These are phyloP conservation scores for Oncorhynchus tshawytscha DNA, from an alignment of 2,113 vertebrate genomes.

Conservation along the genomic window DNA sequence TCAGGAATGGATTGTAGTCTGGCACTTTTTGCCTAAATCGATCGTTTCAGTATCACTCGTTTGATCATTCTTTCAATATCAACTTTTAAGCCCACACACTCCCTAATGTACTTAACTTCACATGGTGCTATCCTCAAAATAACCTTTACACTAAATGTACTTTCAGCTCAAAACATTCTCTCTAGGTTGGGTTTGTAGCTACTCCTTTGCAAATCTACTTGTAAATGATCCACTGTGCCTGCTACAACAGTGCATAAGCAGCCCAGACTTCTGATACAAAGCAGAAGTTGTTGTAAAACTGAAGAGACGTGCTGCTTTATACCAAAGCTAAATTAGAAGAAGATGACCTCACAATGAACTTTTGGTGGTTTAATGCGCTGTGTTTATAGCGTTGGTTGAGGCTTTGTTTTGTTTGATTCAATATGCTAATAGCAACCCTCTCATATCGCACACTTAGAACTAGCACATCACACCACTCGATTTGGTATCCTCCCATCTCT, in stretches of 20 bases:
- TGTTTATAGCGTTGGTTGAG: slow-evolving; percentile 65
- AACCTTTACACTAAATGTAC: background rate
- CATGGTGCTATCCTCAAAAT: background rate
- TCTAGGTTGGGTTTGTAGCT: background rate
- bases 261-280: slow-evolving; percentile 36
- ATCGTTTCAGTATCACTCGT: no score
- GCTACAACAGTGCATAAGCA: background rate
- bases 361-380: slow-evolving; percentile 61
- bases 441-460: slow-evolving; percentile 53
- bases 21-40: no score
- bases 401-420: slow-evolving; percentile 69
- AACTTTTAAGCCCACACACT: no score
- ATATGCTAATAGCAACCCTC: slow-evolving; percentile 63
- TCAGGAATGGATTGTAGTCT: no score
- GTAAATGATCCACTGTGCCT: slow-evolving; percentile 43
- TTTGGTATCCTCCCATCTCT: slow-evolving; percentile 16
- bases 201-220: slow-evolving; percentile 20
- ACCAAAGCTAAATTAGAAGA: slow-evolving; percentile 57
- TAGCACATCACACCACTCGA: slow-evolving; percentile 34
- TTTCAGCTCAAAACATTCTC: background rate
- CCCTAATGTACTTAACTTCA: background rate
- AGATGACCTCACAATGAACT: slow-evolving; percentile 69
- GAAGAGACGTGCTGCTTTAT: slow-evolving; percentile 60
- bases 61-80: no score
- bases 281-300: slow-evolving; percentile 62